Percentiles rank a stretch among this genome's conserved stretches.
Conservation (phyloP, 2,113 vertebrate genomes). For the Colistium nudipinnis region DNA sequence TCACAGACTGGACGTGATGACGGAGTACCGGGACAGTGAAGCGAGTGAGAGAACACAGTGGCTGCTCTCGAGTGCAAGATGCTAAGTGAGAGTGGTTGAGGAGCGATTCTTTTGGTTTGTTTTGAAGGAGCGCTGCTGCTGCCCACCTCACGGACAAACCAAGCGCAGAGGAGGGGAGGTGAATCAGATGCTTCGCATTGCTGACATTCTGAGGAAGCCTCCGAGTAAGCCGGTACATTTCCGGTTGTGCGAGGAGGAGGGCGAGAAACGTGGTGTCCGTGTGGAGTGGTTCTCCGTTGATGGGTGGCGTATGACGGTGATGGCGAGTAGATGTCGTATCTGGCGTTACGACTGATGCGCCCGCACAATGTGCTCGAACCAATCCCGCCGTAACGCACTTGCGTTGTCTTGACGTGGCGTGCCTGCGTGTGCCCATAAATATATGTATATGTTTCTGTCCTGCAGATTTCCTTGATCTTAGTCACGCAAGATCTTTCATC, state of each 20-base stretch:
- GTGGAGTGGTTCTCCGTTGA: slow-evolving; percentile 4
- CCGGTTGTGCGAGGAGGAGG: background rate
- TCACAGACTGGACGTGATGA: slow-evolving; percentile 49
- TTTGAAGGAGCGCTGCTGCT: slow-evolving; percentile 37
- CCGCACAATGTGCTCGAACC: background rate
- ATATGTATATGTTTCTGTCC: slow-evolving; percentile 17
- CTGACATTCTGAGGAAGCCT: slow-evolving; percentile 1
- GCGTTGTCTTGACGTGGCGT: slow-evolving; percentile 15
- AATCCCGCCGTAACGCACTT: background rate
- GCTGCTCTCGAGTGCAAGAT: slow-evolving; percentile 69
- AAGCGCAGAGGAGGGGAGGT: background rate
- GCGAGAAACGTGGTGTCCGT: background rate
- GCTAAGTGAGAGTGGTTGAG: slow-evolving; percentile 50
- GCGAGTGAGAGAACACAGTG: slow-evolving; percentile 52
- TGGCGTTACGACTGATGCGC: slow-evolving; percentile 12
- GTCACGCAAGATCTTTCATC: slow-evolving; percentile 45
- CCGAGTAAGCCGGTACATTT: background rate
- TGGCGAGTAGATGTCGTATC: slow-evolving; percentile 43
- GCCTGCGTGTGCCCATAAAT: background rate
- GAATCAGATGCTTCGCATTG: background rate
- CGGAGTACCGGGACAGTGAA: slow-evolving; percentile 48
- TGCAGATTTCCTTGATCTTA: slow-evolving; percentile 40
- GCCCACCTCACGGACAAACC: too few species aligned
- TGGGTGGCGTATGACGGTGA: slow-evolving; percentile 25
- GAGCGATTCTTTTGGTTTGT: slow-evolving; percentile 63